Evolutionary conservation across 1,140 invertebrate genomes (phyloP).

Genomic region (Drosophila serrata): DNA sequence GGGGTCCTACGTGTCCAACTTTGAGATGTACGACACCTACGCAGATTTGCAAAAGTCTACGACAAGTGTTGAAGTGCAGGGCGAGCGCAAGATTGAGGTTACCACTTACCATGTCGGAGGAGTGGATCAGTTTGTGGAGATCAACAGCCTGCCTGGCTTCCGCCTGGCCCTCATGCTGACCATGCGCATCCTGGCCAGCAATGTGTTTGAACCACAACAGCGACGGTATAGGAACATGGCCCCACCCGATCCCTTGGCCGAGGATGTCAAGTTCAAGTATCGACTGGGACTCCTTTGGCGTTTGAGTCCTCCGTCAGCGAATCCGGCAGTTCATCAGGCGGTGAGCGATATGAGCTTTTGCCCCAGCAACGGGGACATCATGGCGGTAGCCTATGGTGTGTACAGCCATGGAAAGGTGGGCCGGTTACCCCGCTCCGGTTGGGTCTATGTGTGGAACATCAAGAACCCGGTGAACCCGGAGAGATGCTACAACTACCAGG

Average conservation of each 20-base stretch:
- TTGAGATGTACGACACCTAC: slow-evolving; percentile 91
- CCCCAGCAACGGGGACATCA: slow-evolving; percentile 88
- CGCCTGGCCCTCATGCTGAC: slow-evolving; percentile 88
- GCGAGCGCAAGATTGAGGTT: slow-evolving; percentile 80
- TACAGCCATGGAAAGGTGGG: slow-evolving; percentile 75
- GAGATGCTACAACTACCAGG: slow-evolving; percentile 89
- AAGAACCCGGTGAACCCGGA: slow-evolving; percentile 95
- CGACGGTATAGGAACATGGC: slow-evolving; percentile 89
- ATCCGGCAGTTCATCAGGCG: slow-evolving; percentile 54
- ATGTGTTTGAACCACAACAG: slow-evolving; percentile 88
- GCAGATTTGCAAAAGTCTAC: slow-evolving; percentile 83
- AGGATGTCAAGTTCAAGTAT: slow-evolving; percentile 88
- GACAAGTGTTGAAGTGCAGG: slow-evolving; percentile 84
- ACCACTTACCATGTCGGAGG: slow-evolving; percentile 81
- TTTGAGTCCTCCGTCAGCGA: slow-evolving; percentile 74
- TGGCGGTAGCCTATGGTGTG: slow-evolving; percentile 91
- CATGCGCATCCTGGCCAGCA: slow-evolving; percentile 89
- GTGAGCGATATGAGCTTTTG: slow-evolving; percentile 89
- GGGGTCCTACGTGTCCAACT: slow-evolving; percentile 89
- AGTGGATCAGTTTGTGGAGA: slow-evolving; percentile 69
- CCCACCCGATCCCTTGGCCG: slow-evolving; percentile 87
- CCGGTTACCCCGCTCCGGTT: slow-evolving; percentile 16
- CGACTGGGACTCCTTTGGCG: slow-evolving; percentile 89
- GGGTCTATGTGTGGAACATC: slow-evolving; percentile 91
- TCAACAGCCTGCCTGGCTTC: slow-evolving; percentile 86